phyloP scores from a whole-genome alignment of 2,797 vertebrate species.

The Sebastolobus altivelis region DNA sequence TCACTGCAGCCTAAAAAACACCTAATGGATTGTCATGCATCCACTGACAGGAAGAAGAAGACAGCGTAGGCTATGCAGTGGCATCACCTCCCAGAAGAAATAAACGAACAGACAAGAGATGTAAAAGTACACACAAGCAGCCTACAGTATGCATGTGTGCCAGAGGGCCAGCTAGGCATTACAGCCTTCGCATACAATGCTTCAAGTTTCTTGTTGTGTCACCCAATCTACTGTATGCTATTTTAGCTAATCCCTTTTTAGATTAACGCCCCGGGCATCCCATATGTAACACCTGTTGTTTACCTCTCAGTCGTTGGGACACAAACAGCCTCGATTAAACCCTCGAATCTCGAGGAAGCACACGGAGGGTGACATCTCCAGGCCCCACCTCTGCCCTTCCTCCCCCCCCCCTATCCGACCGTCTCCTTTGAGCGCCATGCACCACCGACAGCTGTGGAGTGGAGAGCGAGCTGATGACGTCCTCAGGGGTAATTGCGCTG shows the following conservation, averaged over 20 bases:
- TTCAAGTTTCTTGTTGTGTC: constrained; percentile 69
- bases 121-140: constrained; percentile 12
- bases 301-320: constrained; percentile 53
- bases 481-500: constrained; percentile 65
- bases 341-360: constrained; percentile 14
- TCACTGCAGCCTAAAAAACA: constrained; percentile 39
- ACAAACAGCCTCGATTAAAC: constrained; percentile 51
- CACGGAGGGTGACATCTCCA: constrained; percentile 29
- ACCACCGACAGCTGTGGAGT: constrained; percentile 73
- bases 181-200: constrained; percentile 42
- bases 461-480: constrained; percentile 56
- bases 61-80: background rate
- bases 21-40: background rate
- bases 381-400: background rate
- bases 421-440: constrained; percentile 29
- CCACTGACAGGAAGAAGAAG: background rate
- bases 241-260: constrained; percentile 66
- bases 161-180: constrained; percentile 31
- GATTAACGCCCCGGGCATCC: constrained; percentile 53
- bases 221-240: constrained; percentile 69
- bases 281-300: constrained; percentile 79
- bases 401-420: background rate
- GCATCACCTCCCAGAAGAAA: constrained; percentile 5
- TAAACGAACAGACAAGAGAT: constrained; percentile 12
- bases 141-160: constrained; percentile 1